Conservation (phyloP, 92 coral and sea anemone species). For the Parazoanthus atlanticus region DNA sequence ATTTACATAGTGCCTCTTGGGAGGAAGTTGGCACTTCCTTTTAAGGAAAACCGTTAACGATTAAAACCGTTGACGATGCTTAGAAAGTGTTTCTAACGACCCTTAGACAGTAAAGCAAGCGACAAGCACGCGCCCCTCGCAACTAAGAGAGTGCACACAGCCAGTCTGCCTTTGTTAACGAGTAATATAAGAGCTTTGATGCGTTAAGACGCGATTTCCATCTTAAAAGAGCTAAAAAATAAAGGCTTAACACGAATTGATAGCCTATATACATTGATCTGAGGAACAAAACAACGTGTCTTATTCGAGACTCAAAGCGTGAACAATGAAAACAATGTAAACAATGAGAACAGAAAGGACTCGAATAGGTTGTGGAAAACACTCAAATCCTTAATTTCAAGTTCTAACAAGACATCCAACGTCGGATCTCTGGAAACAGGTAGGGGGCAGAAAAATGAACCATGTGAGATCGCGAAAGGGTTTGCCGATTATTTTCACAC, state of each 20-base stretch:
- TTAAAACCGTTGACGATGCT: slow-evolving; percentile 16
- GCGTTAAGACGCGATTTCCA: slow-evolving; percentile 54
- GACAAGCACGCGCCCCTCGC: no score
- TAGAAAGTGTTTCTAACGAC: not conserved
- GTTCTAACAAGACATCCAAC: not conserved
- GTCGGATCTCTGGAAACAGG: slow-evolving; percentile 48
- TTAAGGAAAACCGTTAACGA: no score
- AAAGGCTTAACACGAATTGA: not conserved
- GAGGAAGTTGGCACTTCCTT: no score
- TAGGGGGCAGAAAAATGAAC: slow-evolving; percentile 19
- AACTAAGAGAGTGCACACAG: slow-evolving; percentile 40
- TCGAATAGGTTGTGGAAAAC: slow-evolving; percentile 44
- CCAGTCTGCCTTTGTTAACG: slow-evolving; percentile 57
- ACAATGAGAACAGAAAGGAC: slow-evolving; percentile 53
- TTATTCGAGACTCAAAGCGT: slow-evolving; percentile 60
- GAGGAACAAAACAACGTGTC: slow-evolving; percentile 57
- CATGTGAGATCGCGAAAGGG: slow-evolving; percentile 39
- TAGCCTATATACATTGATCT: slow-evolving; percentile 47
- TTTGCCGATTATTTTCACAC: slow-evolving; percentile 54
- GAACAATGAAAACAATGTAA: slow-evolving; percentile 45
- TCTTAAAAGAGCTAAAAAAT: slow-evolving; percentile 44
- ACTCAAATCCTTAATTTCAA: slow-evolving; percentile 49
- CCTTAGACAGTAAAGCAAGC: no score
- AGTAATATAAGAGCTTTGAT: slow-evolving; percentile 48
- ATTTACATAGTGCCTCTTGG: no score